Base-by-base conservation (phyloP, 2,113 vertebrate species). In the Ictidomys tridecemlineatus region DNA sequence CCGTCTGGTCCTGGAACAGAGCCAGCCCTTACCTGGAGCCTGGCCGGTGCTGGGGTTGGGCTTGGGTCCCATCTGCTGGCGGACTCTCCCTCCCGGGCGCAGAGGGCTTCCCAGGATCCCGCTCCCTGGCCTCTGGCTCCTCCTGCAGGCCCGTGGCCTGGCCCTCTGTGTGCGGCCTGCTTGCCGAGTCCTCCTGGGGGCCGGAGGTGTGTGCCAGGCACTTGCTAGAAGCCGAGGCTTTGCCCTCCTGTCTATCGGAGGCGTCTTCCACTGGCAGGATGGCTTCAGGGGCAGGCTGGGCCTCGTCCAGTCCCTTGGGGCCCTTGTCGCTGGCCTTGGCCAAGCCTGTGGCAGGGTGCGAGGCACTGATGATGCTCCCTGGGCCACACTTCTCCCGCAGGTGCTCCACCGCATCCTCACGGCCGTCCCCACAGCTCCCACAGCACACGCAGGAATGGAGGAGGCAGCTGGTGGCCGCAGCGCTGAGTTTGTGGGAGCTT, bases 391-490 rank as follows among this genome's bases (percentile, higher is more conserved):
- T 98, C 98, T 96, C 98, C 98, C 74, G 98, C 94, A 98, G 94
- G 48, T 91, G 83, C 97, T 98, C 98, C 61, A 93, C 85, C 4
- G 96, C 51, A 0, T 99, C 99, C 92, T 99, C 99, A 67, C 98
- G 98, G 96, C 98, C 90, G 85, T 99, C 99, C 85, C 99, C 98
- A 22, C 99, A 99, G 98, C 99, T 99, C 77, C 99, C 99, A n/a
- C 99, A 99, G 98, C 99, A 99, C 86, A 99, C 99, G 5, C 99
- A 99, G 13, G 99, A 99, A 98, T 99, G 99, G 76, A 99, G 99
- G 74, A 99, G 99, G 98, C 99, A 99, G 98, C 99, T 99, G 93
- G 99, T 99, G 97, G 99, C 98, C 79, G 99, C 98, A 63, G 99
- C 97, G 73, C 99, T 97, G 48, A 99, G 99, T 88, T 98, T 97